Evolutionary conservation across 2,888 invertebrate genomes (phyloP).

Genomic region (Cheilosia impressa): DNA sequence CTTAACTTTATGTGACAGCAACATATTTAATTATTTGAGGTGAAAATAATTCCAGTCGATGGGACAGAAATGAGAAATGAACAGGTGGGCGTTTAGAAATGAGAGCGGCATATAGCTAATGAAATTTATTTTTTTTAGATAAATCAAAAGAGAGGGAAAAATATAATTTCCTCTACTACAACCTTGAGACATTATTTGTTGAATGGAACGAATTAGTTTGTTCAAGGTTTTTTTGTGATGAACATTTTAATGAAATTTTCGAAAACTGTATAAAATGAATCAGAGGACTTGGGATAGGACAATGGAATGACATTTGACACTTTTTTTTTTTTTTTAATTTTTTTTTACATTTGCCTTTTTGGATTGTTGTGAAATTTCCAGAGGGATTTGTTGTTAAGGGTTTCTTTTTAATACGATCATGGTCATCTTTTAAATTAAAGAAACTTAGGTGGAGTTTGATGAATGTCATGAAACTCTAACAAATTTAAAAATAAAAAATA

Average conservation of each 20-base stretch:
- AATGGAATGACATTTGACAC: too few species aligned
- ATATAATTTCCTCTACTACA: constrained; percentile 17
- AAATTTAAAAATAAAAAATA: too few species aligned
- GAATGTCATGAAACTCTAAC: too few species aligned
- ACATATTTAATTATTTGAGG: constrained; percentile 2
- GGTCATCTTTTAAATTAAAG: too few species aligned
- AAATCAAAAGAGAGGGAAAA: constrained; percentile 33
- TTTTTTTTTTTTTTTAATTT: not conserved
- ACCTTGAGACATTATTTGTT: constrained; percentile 34
- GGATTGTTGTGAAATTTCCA: too few species aligned
- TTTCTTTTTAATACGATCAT: too few species aligned
- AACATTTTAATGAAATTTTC: not conserved
- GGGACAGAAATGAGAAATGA: constrained; percentile 20
- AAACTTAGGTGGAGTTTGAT: too few species aligned
- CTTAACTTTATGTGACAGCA: not conserved
- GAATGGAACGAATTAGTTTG: constrained; percentile 5
- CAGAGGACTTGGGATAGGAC: not conserved
- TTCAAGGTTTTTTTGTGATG: not conserved
- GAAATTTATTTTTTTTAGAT: constrained; percentile 24
- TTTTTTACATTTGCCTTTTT: too few species aligned
- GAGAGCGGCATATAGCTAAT: not conserved
- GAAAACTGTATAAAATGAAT: not conserved
- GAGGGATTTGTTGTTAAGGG: too few species aligned
- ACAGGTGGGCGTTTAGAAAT: constrained; percentile 58
- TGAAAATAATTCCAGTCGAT: not conserved